Base-by-base conservation (phyloP, 2,113 vertebrate genomes). In the Hippocampus barbouri region DNA sequence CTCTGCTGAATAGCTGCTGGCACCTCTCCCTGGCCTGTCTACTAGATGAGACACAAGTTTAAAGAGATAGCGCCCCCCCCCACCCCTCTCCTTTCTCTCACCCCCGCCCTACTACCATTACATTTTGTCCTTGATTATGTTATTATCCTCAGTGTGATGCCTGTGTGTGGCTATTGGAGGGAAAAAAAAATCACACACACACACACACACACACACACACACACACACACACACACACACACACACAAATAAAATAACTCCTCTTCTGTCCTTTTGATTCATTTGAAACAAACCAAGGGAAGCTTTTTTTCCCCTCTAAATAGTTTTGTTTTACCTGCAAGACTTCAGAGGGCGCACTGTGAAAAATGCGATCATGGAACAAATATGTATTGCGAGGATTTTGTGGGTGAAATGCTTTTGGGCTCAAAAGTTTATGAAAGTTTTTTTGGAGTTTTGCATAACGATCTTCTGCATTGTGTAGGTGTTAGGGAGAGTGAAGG, bases 1-100 rank as follows among this genome's bases (percentile, higher is more conserved):
- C 83, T 76, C 70, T 84, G 51, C 74, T 88, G 88, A 89, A 89
- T 91, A 82, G 89, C 92, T 92, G 87, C 85, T 79, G 89, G 88
- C 89, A 83, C 79, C 82, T 86, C 82, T 91, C 85, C 82, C 79
- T 80, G 79, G 83, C 79, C 84, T 86, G 86, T 87, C 88, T 82
- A 66, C 83, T 84, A 85, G 88, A 91, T 89, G 87, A 90, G 83
- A 73, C 78, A 78, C 74, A 80, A 69, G 77, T 84, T 83, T 87
- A 84, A 85, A 85, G 81, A 83, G 83, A 86, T 77, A 80, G 41
- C 62, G 64, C 65, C 23, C 66, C 75, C 60, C 18, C 43, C 68
- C 25, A 25, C 43, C 68, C 30, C 41, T 2, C 62, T 16, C 40
- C 16, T 34, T 34, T 34, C 27, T 2, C 59, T 20, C 40, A 43